Percentiles rank a stretch among this genome's conserved stretches.
phyloP scores from a whole-genome alignment of 2,797 vertebrate species.

The Acropternis orthonyx region DNA sequence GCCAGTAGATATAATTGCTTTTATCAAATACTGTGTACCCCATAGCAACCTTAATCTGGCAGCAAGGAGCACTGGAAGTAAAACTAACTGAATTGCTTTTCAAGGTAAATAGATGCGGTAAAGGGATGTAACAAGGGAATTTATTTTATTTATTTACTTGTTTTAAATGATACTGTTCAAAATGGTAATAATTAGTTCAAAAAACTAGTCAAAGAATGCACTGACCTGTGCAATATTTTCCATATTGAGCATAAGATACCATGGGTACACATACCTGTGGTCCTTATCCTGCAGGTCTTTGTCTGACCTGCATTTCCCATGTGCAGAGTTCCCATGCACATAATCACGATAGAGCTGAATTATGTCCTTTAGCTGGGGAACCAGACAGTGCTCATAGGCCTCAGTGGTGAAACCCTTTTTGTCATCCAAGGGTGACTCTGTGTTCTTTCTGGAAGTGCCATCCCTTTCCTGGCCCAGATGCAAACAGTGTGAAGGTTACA shows the following conservation, averaged over 20 bases:
- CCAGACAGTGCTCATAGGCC: not conserved
- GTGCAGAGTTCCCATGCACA: not conserved
- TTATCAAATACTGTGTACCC: constrained; percentile 19
- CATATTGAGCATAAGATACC: not conserved
- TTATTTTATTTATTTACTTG: not conserved
- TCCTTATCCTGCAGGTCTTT: not conserved
- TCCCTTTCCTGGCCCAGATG: not conserved
- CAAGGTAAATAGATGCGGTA: not conserved
- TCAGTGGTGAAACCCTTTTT: not conserved
- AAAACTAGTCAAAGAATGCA: not conserved
- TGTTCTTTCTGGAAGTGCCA: constrained; percentile 14
- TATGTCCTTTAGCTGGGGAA: not conserved
- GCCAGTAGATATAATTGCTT: constrained; percentile 17
- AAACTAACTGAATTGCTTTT: constrained; percentile 10
- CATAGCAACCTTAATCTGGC: constrained; percentile 29
- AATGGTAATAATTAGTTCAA: not conserved
- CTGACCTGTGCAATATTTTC: not conserved
- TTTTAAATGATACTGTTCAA: not conserved
- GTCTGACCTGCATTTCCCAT: not conserved
- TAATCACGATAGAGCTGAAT: not conserved
- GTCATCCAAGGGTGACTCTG: not conserved
- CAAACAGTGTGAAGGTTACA: not conserved
- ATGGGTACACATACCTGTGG: not conserved
- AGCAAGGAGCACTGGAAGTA: not conserved
- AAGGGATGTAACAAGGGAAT: not conserved